Base-by-base conservation (phyloP, 2,797 vertebrate species). In the Melanotaenia pygmaea region DNA sequence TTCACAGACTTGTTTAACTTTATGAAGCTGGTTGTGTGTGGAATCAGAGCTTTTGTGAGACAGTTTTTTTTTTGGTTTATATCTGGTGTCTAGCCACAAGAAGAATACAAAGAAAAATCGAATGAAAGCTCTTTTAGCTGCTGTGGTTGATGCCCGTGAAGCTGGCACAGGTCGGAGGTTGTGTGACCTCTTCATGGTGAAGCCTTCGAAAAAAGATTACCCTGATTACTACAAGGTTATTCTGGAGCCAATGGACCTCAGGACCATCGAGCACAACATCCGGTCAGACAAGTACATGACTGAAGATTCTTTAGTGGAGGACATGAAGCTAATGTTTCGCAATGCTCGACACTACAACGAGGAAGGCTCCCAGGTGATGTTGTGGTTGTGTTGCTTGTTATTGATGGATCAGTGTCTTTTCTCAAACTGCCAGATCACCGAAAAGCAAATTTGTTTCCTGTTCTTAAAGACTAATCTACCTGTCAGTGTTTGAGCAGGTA, bases 171-270 rank as follows among this genome's bases (percentile, higher is more conserved):
- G 96, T 60, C 94, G 98, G 63, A 92, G 98, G 50, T 95, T 99
- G 71, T 98, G 97, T 73, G 98, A 99, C 53, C 94, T 99, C 0
- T 99, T 99, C 88, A 99, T 97, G 97, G 95, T 99, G 76, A 99
- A 98, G 72, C 98, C 98, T 51, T 99, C 97, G 22, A 99, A 99
- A 93, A 99, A 99, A 88, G 98, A 99, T 90, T 99, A 99, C 80
- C 97, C 98, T 1, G 97, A 99, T 91, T 99, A 99, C 84, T 99
- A 99, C 86, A 99, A 99, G 93, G 96, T 99, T 69, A 99, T 99
- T 86, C 92, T 98, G 89, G 98, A 99, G 82, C 98, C 98, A 16
- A 96, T 99, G 97, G 98, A 99, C 92, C 92, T 99, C 87, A 96
- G 96, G 90, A 98, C 96, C 83, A 95, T 99, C 28, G 98, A 99